Evolutionary conservation across 2,797 vertebrate genomes (phyloP), one percentile per base, ranked within the genome.

Genomic region (Rhabdophis nuchalis): DNA sequence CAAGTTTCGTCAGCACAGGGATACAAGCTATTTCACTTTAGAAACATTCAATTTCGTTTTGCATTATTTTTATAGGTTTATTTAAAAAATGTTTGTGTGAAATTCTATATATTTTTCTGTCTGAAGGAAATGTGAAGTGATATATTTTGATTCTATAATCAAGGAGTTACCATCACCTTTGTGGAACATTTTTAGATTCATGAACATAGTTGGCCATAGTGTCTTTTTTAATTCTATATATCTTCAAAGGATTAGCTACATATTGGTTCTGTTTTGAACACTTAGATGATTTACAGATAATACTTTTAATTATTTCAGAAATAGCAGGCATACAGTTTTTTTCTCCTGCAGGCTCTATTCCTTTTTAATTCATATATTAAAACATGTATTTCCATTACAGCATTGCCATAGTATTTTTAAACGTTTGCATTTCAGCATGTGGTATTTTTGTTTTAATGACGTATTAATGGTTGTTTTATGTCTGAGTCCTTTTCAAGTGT

Each of bases 251-350:
- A 60, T 88, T 77, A 20, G 54, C 41, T 82, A 23, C 50, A 41
- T n/a, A n/a, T 88, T 56, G 64, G 54, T 58, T 50, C 41, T 88
- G 41, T 54, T 91, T 77, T 50, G 29, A 72, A 41, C 52, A 82
- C n/a, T 88, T 82, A n/a, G 53, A n/a, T 91, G 54, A 57, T 91
- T 29, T 91, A 88, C 18, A 82, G 64, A 18, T 18, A 88, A 57
- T 25, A 29, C n/a, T 12, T 77, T 20, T 90, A 64, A 58, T 85
- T 90, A 57, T 58, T 91, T 91, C 27, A 82, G 91, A 91, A 91
- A 23, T 88, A 54, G 54, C 53, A 88, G n/a, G 23, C 77, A 29
- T 27, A 25, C 12, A 46, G 27, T 82, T 82, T 91, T 91, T 23
- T 52, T 41, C 36, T 77, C 11, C 54, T 77, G 9, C 64, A 90